Percentiles rank a stretch among this genome's conserved stretches.
Evolutionary conservation across 2,888 invertebrate genomes (phyloP).

Genomic region (Ischnus inquisitorius): DNA sequence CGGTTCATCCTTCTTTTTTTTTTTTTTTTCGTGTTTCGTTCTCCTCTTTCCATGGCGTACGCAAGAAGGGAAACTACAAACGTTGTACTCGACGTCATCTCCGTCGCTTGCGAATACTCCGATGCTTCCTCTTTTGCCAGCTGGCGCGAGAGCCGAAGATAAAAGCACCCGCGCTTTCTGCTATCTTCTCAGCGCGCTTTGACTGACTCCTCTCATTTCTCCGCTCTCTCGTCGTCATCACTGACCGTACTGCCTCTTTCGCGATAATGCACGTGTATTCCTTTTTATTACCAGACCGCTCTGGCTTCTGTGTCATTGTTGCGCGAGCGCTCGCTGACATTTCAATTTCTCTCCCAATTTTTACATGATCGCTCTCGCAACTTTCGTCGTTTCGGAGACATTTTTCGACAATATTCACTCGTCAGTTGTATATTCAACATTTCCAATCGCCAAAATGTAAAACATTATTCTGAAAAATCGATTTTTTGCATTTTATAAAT

Average conservation of each 20-base stretch:
- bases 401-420: not conserved
- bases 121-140: conserved; percentile 57
- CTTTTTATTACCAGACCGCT: conserved; percentile 54
- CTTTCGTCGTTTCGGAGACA: not conserved
- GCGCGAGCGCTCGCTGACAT: conserved; percentile 21
- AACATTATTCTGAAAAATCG: too few relatives aligned
- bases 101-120: conserved; percentile 51
- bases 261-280: conserved; percentile 61
- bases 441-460: too few relatives aligned
- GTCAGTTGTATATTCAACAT: not conserved
- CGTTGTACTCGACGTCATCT: conserved; percentile 54
- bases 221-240: conserved; percentile 24
- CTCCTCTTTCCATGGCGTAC: conserved; percentile 34
- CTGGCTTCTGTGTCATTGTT: conserved; percentile 27
- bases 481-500: too few relatives aligned
- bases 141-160: conserved; percentile 58
- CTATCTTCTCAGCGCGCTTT: conserved; percentile 8
- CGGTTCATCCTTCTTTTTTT: too few relatives aligned
- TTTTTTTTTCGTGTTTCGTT: conserved; percentile 5
- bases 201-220: conserved; percentile 29
- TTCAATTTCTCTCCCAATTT: conserved; percentile 22
- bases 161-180: conserved; percentile 54
- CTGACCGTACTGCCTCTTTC: conserved; percentile 41
- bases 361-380: not conserved
- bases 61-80: conserved; percentile 60